Conservation (phyloP, 2,113 vertebrate genomes). For the Larimichthys crocea region DNA sequence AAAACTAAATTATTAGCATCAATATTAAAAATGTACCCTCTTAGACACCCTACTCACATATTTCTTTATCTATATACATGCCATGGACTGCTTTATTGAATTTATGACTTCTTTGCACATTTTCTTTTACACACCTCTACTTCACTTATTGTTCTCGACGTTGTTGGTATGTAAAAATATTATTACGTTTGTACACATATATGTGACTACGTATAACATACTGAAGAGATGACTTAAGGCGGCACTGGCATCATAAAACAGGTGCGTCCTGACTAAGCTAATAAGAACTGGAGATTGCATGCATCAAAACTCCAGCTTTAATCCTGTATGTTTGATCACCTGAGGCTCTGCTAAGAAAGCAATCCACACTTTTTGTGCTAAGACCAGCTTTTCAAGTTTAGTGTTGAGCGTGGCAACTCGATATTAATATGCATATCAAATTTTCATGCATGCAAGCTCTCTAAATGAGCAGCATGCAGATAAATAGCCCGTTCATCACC, state of each 20-base stretch:
- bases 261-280: background rate
- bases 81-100: too few relatives aligned
- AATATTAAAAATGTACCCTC: too few relatives aligned
- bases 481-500: slow-evolving; percentile 16
- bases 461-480: background rate
- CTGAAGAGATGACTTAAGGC: background rate
- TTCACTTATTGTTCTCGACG: too few relatives aligned
- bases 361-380: background rate
- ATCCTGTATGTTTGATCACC: background rate
- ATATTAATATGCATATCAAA: background rate
- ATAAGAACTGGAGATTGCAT: background rate
- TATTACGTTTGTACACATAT: too few relatives aligned
- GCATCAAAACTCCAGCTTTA: background rate
- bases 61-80: too few relatives aligned
- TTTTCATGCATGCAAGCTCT: background rate
- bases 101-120: too few relatives aligned
- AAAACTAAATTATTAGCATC: too few relatives aligned
- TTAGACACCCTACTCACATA: too few relatives aligned
- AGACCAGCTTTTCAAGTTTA: background rate
- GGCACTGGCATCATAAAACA: background rate
- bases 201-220: background rate
- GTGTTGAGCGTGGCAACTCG: background rate
- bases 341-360: background rate
- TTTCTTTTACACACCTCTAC: too few relatives aligned
- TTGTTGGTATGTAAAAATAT: too few relatives aligned